Conservation (phyloP, 1,140 invertebrate genomes). For the Archivesica marissinica region DNA sequence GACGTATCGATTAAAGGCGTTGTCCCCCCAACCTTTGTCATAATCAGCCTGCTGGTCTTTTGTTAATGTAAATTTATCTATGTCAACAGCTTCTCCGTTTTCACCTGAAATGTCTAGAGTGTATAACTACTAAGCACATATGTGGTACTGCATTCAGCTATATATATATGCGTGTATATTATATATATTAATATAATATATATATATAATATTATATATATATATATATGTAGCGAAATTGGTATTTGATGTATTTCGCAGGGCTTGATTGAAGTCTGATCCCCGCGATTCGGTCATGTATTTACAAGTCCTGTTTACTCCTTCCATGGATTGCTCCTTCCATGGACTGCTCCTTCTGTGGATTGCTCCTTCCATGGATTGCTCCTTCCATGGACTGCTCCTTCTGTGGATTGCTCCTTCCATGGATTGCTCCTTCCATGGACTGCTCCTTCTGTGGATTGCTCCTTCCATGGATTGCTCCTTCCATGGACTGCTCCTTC, state of each 20-base stretch:
- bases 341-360: no score
- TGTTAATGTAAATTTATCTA: conserved; percentile 91
- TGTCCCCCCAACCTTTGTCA: conserved; percentile 97
- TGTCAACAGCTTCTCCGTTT: conserved; percentile 92
- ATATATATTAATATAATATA: background rate
- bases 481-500: no score
- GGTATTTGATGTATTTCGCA: background rate
- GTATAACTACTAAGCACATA: background rate
- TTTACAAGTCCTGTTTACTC: no score
- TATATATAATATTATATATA: background rate
- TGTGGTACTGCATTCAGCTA: background rate
- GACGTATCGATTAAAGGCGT: conserved; percentile 99
- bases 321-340: no score
- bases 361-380: no score
- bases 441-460: no score
- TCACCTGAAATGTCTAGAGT: conserved; percentile 86
- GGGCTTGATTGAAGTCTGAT: background rate
- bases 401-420: no score
- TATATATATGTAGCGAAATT: background rate
- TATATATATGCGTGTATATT: background rate
- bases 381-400: no score
- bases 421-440: no score
- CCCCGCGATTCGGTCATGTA: no score
- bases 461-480: no score
- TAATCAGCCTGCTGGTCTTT: conserved; percentile 93